Evolutionary conservation across 1,140 invertebrate species (phyloP), one percentile per base, ranked within the genome.

Genomic region (Spodoptera litura): DNA sequence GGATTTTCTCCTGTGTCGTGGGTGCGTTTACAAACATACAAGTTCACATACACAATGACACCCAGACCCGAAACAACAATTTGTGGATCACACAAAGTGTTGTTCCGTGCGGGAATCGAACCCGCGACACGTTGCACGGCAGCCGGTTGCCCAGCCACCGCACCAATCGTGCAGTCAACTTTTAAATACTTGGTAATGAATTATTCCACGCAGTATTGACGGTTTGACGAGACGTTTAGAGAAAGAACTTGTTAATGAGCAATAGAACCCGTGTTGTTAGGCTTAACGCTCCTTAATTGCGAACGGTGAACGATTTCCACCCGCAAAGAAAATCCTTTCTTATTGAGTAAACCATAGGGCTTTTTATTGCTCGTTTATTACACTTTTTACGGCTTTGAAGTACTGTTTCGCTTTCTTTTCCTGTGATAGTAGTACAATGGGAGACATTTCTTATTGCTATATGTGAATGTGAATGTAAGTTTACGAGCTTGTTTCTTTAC

Each of bases 301-400:
- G 31, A 38, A 15, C 31, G 31, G 49, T 49, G 10, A 62, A 15
- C 59, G 59, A 62, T 38, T 64, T 49, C 35, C 2, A n/a, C 61
- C 61, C n/a, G 38, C 11, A 6, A 12, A 61, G 27, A 13, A 31
- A 61, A 61, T 31, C 35, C 35, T 64, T 64, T 64, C 38, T 44
- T 64, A 44, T 3, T 20, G 38, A 20, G 35, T 15, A 64, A 64
- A 49, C 3, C 38, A 49, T n/a, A 13, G 35, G 9, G 31, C 13
- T 38, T 64, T 64, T 64, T 49, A 44, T 49, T 64, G 61, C 35
- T 64, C 13, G 3, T 38, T 61, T 61, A 61, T 61, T 61, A 61
- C 58, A 13, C 58, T 13, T 27, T 31, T 61, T 61, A 61, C 58
- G 58, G 31, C 58, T 61, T 61, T 61, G 10, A 61, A 61, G 25